A percentile compares a stretch with the other conserved stretches of the same genome.
Evolutionary conservation across 2,113 vertebrate species (phyloP).

Genomic region (Bubalus kerabau): DNA sequence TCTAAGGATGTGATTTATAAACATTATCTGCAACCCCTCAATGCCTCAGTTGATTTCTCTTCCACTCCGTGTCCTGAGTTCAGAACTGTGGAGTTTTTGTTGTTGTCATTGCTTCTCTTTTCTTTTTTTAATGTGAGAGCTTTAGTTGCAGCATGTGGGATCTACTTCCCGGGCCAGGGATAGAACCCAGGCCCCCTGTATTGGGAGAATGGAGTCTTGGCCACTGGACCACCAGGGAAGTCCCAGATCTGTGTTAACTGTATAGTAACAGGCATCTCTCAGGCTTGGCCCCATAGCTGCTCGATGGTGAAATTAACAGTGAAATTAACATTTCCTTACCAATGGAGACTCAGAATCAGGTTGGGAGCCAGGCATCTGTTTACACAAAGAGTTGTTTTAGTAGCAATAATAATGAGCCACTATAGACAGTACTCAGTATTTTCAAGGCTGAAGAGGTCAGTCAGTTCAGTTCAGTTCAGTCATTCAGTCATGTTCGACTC

Average conservation of each 20-base stretch:
- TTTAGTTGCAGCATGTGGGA: neutral
- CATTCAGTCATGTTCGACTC: accelerated
- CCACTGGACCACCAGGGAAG: neutral
- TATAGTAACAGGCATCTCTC: neutral
- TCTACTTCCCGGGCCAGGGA: neutral
- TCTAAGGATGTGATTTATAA: neutral
- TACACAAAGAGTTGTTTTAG: neutral
- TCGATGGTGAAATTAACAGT: too few relatives aligned
- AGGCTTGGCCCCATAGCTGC: too few relatives aligned
- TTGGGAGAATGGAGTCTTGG: neutral
- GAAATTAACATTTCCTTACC: neutral
- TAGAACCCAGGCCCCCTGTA: neutral
- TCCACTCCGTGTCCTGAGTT: neutral
- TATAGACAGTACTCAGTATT: neutral
- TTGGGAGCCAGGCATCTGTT: neutral
- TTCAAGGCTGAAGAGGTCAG: neutral
- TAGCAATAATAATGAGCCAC: neutral
- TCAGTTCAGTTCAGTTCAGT: neutral
- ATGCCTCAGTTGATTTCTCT: neutral
- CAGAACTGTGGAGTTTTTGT: neutral
- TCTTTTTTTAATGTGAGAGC: neutral
- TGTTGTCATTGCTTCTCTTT: neutral
- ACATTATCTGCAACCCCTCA: neutral
- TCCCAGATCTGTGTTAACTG: neutral
- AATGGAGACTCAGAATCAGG: neutral